phyloP scores from a whole-genome alignment of 2,888 invertebrate species.

The Flabesymbios commensalis region DNA sequence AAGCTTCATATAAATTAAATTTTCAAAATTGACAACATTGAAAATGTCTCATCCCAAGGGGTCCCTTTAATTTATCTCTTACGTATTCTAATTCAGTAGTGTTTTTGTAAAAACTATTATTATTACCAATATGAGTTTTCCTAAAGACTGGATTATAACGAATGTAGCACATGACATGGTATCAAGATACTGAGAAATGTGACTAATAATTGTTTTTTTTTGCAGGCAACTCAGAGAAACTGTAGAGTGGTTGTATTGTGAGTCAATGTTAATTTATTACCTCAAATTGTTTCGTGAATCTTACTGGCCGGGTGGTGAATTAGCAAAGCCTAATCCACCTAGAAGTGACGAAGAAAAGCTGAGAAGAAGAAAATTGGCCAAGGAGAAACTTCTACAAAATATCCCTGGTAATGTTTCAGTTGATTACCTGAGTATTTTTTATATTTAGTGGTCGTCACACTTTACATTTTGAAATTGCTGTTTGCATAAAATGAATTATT shows the following conservation, averaged over 20 bases:
- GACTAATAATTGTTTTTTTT: too few species aligned
- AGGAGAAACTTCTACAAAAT: conserved; percentile 56
- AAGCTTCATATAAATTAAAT: too few species aligned
- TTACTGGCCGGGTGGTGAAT: conserved; percentile 82
- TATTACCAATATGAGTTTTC: too few species aligned
- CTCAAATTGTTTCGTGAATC: conserved; percentile 80
- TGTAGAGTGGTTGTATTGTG: conserved; percentile 83
- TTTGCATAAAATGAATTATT: too few species aligned
- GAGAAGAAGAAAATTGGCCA: conserved; percentile 59
- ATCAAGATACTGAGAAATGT: too few species aligned
- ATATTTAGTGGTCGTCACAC: neutral
- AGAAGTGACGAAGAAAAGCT: conserved; percentile 69
- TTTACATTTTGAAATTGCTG: neutral
- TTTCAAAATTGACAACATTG: too few species aligned
- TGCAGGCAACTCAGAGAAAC: conserved; percentile 83
- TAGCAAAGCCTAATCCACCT: conserved; percentile 65
- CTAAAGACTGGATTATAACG: too few species aligned
- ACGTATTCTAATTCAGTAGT: too few species aligned
- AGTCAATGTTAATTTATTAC: conserved; percentile 88
- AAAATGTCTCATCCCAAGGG: too few species aligned
- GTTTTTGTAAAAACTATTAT: too few species aligned
- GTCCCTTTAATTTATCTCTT: too few species aligned
- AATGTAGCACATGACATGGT: too few species aligned
- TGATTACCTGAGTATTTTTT: neutral
- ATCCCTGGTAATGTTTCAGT: conserved; percentile 52